Evolutionary conservation across 2,888 invertebrate species (phyloP).

Genomic region (Griposia aprilina): DNA sequence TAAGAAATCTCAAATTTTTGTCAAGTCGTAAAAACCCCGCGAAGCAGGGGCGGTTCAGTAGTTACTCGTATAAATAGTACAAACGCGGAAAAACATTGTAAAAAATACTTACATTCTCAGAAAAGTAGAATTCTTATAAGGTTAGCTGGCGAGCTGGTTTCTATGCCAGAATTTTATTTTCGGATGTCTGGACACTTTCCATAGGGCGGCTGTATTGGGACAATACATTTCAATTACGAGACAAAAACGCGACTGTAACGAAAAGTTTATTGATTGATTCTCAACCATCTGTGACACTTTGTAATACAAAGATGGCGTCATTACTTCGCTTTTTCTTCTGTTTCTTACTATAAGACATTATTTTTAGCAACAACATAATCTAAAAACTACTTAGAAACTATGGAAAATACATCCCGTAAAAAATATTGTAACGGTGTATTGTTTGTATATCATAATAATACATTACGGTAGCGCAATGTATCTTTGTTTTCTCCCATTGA

Average conservation of each 20-base stretch:
- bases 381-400: not conserved
- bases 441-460: conserved; percentile 6
- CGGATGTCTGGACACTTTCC: not conserved
- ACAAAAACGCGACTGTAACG: not conserved
- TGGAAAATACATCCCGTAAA: not conserved
- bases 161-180: conserved; percentile 3
- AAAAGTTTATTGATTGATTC: conserved; percentile 15
- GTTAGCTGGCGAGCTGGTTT: not conserved
- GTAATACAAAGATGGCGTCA: not conserved
- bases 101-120: not conserved
- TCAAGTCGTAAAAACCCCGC: not conserved
- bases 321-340: too few relatives aligned
- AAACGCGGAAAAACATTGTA: not conserved
- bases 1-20: not conserved
- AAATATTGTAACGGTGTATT: conserved; percentile 5
- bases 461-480: not conserved
- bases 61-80: not conserved
- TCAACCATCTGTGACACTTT: conserved; percentile 1
- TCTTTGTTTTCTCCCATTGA: conserved; percentile 20
- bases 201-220: not conserved
- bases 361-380: not conserved
- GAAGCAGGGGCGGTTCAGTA: not conserved
- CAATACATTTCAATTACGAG: conserved; percentile 2
- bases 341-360: too few relatives aligned
- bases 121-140: not conserved